Percentiles rank a stretch among this genome's conserved stretches.
Conservation (phyloP, 2,797 vertebrate species). For the Rachycentron canadum region DNA sequence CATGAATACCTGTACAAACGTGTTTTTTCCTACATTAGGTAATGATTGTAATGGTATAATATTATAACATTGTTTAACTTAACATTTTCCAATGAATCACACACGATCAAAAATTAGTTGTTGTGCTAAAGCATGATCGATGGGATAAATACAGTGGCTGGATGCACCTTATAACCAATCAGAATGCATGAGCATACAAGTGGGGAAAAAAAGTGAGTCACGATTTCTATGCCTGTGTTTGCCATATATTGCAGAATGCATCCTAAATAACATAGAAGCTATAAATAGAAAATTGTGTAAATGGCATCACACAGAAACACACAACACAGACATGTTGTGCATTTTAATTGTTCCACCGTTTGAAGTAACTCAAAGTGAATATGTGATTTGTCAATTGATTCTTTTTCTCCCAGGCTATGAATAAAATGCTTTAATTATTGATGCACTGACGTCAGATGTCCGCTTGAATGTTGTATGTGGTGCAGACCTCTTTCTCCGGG, state of each 20-base stretch:
- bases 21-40: not conserved
- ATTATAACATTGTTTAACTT: not conserved
- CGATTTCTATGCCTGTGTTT: slow-evolving; percentile 45
- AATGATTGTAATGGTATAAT: not conserved
- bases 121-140: slow-evolving; percentile 48
- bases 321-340: slow-evolving; percentile 73
- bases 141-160: slow-evolving; percentile 36
- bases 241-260: slow-evolving; percentile 53
- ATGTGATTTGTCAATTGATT: slow-evolving; percentile 92
- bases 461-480: slow-evolving; percentile 87
- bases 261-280: slow-evolving; percentile 67
- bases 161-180: slow-evolving; percentile 52
- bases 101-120: slow-evolving; percentile 7
- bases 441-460: slow-evolving; percentile 88
- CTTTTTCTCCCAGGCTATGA: slow-evolving; percentile 89
- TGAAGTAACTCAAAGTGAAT: slow-evolving; percentile 89
- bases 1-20: slow-evolving; percentile 3
- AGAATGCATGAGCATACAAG: slow-evolving; percentile 42
- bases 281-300: slow-evolving; percentile 73
- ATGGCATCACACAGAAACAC: slow-evolving; percentile 44
- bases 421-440: slow-evolving; percentile 90
- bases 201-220: slow-evolving; percentile 48
- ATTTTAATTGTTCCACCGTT: slow-evolving; percentile 85
- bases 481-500: slow-evolving; percentile 86
- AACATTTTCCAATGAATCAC: slow-evolving; percentile 17